A percentile compares a stretch with the other conserved stretches of the same genome.
Conservation (phyloP, 2,113 vertebrate genomes). For the Oenanthe melanoleuca region DNA sequence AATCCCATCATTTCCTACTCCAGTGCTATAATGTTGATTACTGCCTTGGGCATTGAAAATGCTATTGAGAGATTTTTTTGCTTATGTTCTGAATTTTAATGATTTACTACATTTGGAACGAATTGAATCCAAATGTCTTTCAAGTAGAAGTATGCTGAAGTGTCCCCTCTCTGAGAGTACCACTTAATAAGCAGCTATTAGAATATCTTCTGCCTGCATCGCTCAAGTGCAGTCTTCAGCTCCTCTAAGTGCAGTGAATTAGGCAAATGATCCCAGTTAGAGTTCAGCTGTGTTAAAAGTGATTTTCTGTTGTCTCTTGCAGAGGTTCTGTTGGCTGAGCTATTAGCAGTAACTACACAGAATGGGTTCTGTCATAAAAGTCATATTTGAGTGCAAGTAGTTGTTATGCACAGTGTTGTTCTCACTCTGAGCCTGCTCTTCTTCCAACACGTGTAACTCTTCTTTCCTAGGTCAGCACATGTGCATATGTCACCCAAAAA, state of each 20-base stretch:
- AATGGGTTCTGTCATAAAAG: neutral
- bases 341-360: neutral
- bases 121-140: neutral
- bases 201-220: neutral
- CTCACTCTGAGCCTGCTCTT: neutral
- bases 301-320: neutral
- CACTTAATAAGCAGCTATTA: neutral
- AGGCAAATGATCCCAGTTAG: neutral
- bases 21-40: neutral
- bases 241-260: neutral
- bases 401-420: neutral
- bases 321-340: neutral
- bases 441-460: neutral
- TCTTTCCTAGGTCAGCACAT: constrained; percentile 88
- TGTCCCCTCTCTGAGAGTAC: neutral
- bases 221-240: neutral
- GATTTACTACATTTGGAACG: neutral
- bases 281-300: neutral
- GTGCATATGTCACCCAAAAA: constrained; percentile 96
- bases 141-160: neutral
- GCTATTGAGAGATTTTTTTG: neutral
- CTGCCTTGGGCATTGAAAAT: neutral
- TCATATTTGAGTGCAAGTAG: accelerated
- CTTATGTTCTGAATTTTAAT: neutral
- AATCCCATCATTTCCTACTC: neutral